Evolutionary conservation across 2,113 vertebrate genomes (phyloP), one percentile per base, ranked within the genome.

Genomic region (Gymnocephalus cernua): DNA sequence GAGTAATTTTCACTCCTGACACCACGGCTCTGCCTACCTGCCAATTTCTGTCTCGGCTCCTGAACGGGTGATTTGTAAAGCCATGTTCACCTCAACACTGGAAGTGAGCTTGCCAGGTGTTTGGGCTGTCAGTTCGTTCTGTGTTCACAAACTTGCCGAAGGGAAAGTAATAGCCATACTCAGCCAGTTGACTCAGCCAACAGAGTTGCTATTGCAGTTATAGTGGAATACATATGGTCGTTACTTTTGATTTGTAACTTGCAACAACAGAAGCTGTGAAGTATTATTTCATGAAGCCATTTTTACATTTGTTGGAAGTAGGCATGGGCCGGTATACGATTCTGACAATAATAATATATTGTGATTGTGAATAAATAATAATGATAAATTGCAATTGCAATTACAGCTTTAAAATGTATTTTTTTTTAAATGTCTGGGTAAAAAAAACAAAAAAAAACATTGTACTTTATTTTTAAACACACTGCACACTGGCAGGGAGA

Each of bases 1-100:
- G 88, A 89, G 93, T 93, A 84, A 92, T 93, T 94, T 91, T 93
- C 91, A 87, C 90, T 93, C 90, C 90, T 87, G 91, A 92, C 90
- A 89, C 88, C 77, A 78, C 67, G 51, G 84, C 82, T 92, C 89
- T 91, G 90, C 88, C 86, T 92, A 94, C 89, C 91, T 93, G 93
- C 92, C 93, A 93, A 93, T 93, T 94, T 93, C 83, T 80, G 90
- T 92, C 91, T 94, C 47, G 65, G 77, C 80, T 86, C 86, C 86
- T 93, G 93, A 94, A 93, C 90, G 92, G 91, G 84, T 88, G 93
- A 92, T 93, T 92, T 93, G 93, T 93, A 92, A 93, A 93, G 89
- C 93, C 86, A 79, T 89, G 92, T 90, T 93, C 91, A 91, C 90
- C 91, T 90, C 90, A 93, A 91, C 92, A 91, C 86, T 92, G 84